Evolutionary conservation across 64 coral and sea anemone species (phyloP).

Genomic region (Stichodactyla mertensii): DNA sequence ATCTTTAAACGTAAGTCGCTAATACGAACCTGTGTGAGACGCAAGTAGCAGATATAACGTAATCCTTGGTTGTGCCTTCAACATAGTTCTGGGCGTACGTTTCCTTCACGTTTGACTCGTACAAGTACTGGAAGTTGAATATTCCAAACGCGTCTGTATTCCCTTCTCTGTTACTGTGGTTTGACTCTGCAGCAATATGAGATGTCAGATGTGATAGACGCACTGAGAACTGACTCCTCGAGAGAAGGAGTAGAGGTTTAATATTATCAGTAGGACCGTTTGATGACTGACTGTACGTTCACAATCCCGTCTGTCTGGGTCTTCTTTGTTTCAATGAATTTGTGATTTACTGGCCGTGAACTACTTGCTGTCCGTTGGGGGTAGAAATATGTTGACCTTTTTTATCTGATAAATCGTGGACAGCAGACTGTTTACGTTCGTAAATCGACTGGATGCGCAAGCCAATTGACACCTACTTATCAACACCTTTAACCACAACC

Average conservation of each 20-base stretch:
- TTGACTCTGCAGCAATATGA: not conserved
- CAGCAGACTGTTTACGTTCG: conserved; percentile 5
- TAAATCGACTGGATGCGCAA: not conserved
- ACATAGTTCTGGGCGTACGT: not conserved
- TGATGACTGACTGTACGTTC: not conserved
- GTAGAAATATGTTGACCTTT: not conserved
- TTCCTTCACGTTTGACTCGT: not conserved
- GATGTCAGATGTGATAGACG: not conserved
- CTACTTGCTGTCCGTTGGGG: conserved; percentile 2
- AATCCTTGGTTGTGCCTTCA: not conserved
- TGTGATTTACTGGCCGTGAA: not conserved
- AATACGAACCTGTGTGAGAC: not conserved
- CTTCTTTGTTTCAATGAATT: not conserved
- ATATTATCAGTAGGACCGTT: not conserved
- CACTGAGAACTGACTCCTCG: not conserved
- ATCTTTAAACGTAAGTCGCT: not conserved
- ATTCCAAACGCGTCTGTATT: not conserved
- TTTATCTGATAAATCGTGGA: conserved; percentile 15
- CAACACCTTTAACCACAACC: not conserved
- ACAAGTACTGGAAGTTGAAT: not conserved
- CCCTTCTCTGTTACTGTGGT: not conserved
- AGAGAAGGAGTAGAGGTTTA: not conserved
- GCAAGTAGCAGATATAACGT: not conserved
- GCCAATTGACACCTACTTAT: not conserved
- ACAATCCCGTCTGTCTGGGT: not conserved